phyloP scores from a whole-genome alignment of 2,888 invertebrate genomes.

The Eudemis profundana region DNA sequence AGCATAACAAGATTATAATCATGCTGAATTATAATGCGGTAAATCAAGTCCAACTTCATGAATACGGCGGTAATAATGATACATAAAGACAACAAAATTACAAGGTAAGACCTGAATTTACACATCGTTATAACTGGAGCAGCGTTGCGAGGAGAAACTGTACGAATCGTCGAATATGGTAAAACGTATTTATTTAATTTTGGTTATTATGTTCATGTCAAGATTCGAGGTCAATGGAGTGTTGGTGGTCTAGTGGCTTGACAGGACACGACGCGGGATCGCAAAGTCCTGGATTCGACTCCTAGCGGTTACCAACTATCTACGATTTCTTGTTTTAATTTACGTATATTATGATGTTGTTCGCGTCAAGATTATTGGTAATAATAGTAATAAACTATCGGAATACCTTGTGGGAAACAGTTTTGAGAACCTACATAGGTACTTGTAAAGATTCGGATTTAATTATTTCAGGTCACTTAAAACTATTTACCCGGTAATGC shows the following conservation, averaged over 20 bases:
- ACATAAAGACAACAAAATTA: constrained; percentile 19
- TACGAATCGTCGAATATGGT: constrained; percentile 19
- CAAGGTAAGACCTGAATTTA: constrained; percentile 23
- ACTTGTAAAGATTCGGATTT: background rate
- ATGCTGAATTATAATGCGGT: constrained; percentile 13
- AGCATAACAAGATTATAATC: constrained; percentile 20
- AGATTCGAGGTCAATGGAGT: too few relatives aligned
- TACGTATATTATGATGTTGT: too few relatives aligned
- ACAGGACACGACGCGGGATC: too few relatives aligned
- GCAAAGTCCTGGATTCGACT: too few relatives aligned
- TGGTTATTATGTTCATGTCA: constrained; percentile 16
- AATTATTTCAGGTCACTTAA: background rate
- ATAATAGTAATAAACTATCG: background rate
- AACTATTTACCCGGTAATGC: background rate
- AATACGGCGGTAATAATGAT: constrained; percentile 13
- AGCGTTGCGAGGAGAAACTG: constrained; percentile 33
- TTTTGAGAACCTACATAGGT: background rate
- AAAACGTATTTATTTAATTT: constrained; percentile 8
- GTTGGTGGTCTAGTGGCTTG: too few relatives aligned
- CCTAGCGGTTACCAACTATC: too few relatives aligned
- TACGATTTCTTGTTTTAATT: too few relatives aligned
- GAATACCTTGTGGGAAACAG: background rate
- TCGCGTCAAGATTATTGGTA: too few relatives aligned
- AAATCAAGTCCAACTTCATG: constrained; percentile 11
- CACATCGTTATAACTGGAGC: constrained; percentile 38